These are phyloP conservation scores for Plecotus auritus DNA, from an alignment of 2,113 vertebrate species.

Conservation along the genomic window DNA sequence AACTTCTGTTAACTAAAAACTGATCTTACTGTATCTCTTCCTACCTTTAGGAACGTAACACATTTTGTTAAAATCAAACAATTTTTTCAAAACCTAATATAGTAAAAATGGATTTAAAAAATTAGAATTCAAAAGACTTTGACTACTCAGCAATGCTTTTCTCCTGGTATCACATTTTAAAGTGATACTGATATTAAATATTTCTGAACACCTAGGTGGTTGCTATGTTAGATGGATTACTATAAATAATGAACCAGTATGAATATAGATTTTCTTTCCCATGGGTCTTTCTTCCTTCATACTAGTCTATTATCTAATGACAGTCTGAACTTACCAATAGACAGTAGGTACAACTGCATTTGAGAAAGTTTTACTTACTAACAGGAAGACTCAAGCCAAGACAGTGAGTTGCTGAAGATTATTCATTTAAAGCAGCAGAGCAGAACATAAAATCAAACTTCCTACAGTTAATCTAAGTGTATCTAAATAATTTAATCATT, in stretches of 20 bases:
- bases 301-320: neutral
- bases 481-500: neutral
- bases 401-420: neutral
- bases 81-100: neutral
- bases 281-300: neutral
- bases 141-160: neutral
- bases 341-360: neutral
- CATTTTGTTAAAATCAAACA: conserved; percentile 32
- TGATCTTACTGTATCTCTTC: neutral
- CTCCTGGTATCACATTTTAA: neutral
- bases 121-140: conserved; percentile 3
- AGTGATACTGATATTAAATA: neutral
- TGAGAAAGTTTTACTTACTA: neutral
- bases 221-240: neutral
- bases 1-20: conserved; percentile 33
- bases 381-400: neutral
- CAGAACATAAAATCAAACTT: conserved; percentile 28
- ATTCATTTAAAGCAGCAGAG: neutral
- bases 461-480: neutral
- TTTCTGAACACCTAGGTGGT: neutral
- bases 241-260: neutral
- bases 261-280: neutral
- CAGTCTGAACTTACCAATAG: neutral
- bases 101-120: neutral
- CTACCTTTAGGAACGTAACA: neutral